These are phyloP conservation scores for Chouioia cunea DNA, from an alignment of 2,888 invertebrate genomes.

Conservation along the genomic window DNA sequence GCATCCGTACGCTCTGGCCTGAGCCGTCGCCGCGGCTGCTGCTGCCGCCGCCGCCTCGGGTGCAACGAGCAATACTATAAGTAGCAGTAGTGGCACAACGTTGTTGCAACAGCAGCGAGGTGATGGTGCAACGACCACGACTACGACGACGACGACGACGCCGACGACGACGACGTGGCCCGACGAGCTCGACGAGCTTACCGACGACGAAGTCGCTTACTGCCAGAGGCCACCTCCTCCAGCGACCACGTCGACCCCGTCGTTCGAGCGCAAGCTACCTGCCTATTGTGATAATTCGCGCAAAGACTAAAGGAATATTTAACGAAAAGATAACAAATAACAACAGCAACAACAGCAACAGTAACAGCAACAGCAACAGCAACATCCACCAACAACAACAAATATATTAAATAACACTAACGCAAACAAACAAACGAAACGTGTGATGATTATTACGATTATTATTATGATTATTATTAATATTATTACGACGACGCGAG, in stretches of 20 bases:
- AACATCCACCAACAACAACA: too few species aligned
- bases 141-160: background rate
- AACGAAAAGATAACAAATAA: too few species aligned
- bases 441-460: too few species aligned
- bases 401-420: too few species aligned
- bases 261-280: constrained; percentile 31
- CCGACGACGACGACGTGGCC: constrained; percentile 43
- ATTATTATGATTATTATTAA: too few species aligned
- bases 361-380: too few species aligned
- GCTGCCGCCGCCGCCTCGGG: constrained; percentile 46
- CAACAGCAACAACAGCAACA: too few species aligned
- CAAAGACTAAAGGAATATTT: constrained; percentile 27
- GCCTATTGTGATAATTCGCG: constrained; percentile 42
- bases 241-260: background rate
- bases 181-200: constrained; percentile 52
- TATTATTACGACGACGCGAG: too few species aligned
- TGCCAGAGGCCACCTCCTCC: background rate
- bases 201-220: constrained; percentile 42
- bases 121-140: background rate
- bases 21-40: constrained; percentile 70
- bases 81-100: constrained; percentile 30
- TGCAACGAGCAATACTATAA: constrained; percentile 8
- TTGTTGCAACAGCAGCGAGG: constrained; percentile 15
- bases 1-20: constrained; percentile 82
- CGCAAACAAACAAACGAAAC: too few species aligned